phyloP scores from a whole-genome alignment of 2,888 invertebrate genomes.

The Drosophila recens region DNA sequence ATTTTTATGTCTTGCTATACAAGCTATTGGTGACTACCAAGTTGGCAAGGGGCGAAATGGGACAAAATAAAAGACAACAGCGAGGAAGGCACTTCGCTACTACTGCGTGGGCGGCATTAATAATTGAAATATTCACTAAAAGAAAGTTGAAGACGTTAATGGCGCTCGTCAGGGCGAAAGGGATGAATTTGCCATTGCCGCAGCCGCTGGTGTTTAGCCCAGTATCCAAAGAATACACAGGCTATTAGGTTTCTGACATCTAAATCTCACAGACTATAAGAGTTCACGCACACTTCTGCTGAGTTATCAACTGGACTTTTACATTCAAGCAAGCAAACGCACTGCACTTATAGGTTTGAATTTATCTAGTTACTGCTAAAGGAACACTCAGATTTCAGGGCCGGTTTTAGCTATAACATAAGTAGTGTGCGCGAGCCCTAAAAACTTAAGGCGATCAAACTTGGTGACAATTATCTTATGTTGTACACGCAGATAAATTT shows the following conservation, averaged over 20 bases:
- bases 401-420: no score
- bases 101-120: constrained; percentile 69
- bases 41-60: neutral
- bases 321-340: no score
- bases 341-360: no score
- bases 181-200: constrained; percentile 45
- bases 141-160: constrained; percentile 82
- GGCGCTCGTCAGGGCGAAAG: constrained; percentile 67
- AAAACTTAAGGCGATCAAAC: no score
- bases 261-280: no score
- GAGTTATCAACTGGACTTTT: no score
- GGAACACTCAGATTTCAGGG: no score
- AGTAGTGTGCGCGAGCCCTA: no score
- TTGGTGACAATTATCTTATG: no score
- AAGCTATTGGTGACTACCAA: constrained; percentile 33
- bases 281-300: no score
- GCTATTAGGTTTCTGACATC: neutral
- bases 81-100: constrained; percentile 17
- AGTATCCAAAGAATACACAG: neutral
- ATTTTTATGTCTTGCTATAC: constrained; percentile 68
- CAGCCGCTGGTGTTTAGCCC: constrained; percentile 34
- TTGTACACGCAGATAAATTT: no score
- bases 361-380: no score
- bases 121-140: constrained; percentile 83
- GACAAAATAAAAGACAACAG: constrained; percentile 9